Base-by-base conservation (phyloP, 2,888 invertebrate genomes). In the Lacanobia oleracea region DNA sequence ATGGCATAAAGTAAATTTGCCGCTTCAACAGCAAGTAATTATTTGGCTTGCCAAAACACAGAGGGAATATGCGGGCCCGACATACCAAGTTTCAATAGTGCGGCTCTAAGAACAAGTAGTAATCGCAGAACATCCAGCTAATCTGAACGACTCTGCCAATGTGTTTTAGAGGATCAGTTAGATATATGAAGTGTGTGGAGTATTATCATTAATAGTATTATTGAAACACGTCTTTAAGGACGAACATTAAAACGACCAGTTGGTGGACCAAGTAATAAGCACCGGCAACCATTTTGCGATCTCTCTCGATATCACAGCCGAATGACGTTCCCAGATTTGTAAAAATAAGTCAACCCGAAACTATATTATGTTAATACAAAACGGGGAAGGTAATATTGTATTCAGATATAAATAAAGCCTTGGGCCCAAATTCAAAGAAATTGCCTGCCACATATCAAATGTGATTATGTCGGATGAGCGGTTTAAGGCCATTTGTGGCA, bases 391-490 rank as follows among this genome's bases (percentile, higher is more conserved):
- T 65, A 73, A 71, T 79, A 79, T 74, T 73, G 59, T 75, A 72
- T 70, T 67, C 69, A 68, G 51, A 72, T 59, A 79, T 73, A 81
- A 79, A 76, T 79, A 79, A 79, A 72, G 72, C 65, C 43, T 50
- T 53, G 61, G 60, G 50, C 70, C 69, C 71, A 59, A 70, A 72
- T 76, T 74, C 72, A 69, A 54, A 79, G 75, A 86, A 83, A 84
- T 79, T 81, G 77, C 72, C 78, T 78, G 69, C 64, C 77, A 67
- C 75, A 83, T 81, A 80, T 73, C 71, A 77, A 79, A 84, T 72
- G 72, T 82, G 82, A 84, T 87, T 87, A 83, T 86, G 54, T 74
- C 82, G 79, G 80, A 66, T 85, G 82, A 87, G 70, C 67, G 70
- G 75, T 61, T 82, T 75, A 69, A 79, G 75, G 81, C 85, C 78